A percentile compares a stretch with the other conserved stretches of the same genome.
These are phyloP conservation scores for Macrocentrus cingulum DNA, from an alignment of 1,140 invertebrate genomes.

Conservation along the genomic window DNA sequence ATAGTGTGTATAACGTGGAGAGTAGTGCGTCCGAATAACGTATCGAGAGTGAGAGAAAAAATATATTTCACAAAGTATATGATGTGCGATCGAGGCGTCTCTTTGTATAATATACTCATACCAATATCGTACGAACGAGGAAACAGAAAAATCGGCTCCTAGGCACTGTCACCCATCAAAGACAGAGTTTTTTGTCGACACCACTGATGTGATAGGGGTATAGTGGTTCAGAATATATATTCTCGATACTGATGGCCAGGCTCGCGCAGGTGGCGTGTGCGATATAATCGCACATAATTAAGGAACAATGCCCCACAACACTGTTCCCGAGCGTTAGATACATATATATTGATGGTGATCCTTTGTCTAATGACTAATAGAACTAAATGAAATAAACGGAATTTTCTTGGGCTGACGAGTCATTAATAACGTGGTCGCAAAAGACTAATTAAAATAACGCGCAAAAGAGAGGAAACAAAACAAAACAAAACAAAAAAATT, in stretches of 20 bases:
- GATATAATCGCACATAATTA: neutral
- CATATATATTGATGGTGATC: too few relatives aligned
- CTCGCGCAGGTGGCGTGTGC: neutral
- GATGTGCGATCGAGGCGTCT: neutral
- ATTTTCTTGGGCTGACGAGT: neutral
- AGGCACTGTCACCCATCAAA: too few relatives aligned
- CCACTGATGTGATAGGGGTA: too few relatives aligned
- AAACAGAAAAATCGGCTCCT: too few relatives aligned
- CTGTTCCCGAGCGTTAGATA: neutral
- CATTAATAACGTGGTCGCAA: neutral
- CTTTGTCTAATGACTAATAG: too few relatives aligned
- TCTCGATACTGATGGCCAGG: neutral
- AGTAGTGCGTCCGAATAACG: constrained; percentile 2
- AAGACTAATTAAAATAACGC: constrained; percentile 1
- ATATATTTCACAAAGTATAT: constrained; percentile 8
- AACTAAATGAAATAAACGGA: too few relatives aligned
- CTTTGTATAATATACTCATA: neutral
- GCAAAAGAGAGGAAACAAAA: neutral
- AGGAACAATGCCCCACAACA: neutral
- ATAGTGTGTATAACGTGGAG: constrained; percentile 21
- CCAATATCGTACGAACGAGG: neutral
- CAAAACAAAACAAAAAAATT: neutral
- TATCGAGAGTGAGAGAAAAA: neutral
- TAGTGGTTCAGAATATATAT: neutral
- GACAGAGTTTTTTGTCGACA: too few relatives aligned